Percentiles rank a stretch among this genome's conserved stretches.
phyloP scores from a whole-genome alignment of 2,797 vertebrate genomes.

The Xyrichtys novacula region DNA sequence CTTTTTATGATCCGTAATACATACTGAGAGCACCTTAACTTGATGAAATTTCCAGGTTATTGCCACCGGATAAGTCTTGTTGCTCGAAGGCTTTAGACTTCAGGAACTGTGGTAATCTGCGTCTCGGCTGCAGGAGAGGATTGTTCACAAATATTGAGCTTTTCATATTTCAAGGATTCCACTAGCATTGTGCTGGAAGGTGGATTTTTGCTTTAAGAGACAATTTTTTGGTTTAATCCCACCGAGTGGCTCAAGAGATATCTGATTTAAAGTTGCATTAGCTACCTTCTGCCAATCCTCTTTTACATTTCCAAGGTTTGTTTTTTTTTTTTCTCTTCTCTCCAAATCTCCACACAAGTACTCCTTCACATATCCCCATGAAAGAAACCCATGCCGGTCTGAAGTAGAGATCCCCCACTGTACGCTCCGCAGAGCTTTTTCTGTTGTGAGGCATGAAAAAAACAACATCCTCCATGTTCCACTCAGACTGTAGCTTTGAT shows the following conservation, averaged over 20 bases:
- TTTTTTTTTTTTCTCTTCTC: slow-evolving; percentile 1
- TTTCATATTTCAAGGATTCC: slow-evolving; percentile 28
- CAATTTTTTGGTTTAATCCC: slow-evolving; percentile 20
- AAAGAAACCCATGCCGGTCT: slow-evolving; percentile 19
- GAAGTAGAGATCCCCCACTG: slow-evolving; percentile 26
- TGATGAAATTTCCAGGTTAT: slow-evolving; percentile 29
- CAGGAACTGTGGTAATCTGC: slow-evolving; percentile 12
- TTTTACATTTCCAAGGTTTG: slow-evolving; percentile 15
- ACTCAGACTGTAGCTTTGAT: slow-evolving; percentile 47
- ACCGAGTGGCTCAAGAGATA: slow-evolving; percentile 19
- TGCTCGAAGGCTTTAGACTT: slow-evolving; percentile 21
- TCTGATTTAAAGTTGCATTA: slow-evolving; percentile 31
- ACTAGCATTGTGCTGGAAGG: slow-evolving; percentile 20
- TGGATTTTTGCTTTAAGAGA: slow-evolving; percentile 11
- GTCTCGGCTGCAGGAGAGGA: slow-evolving; percentile 8
- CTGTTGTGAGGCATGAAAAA: slow-evolving; percentile 2
- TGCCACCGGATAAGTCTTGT: slow-evolving; percentile 29
- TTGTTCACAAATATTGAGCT: slow-evolving; percentile 24
- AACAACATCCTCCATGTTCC: slow-evolving; percentile 9
- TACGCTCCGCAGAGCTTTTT: slow-evolving; percentile 9
- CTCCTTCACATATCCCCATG: slow-evolving; percentile 13
- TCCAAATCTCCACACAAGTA: slow-evolving; percentile 16
- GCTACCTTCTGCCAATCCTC: slow-evolving; percentile 24
- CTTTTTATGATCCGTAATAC: slow-evolving; percentile 32
- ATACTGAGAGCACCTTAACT: slow-evolving; percentile 16